Conservation (phyloP, 2,113 vertebrate genomes). For the Bufo gargarizans region DNA sequence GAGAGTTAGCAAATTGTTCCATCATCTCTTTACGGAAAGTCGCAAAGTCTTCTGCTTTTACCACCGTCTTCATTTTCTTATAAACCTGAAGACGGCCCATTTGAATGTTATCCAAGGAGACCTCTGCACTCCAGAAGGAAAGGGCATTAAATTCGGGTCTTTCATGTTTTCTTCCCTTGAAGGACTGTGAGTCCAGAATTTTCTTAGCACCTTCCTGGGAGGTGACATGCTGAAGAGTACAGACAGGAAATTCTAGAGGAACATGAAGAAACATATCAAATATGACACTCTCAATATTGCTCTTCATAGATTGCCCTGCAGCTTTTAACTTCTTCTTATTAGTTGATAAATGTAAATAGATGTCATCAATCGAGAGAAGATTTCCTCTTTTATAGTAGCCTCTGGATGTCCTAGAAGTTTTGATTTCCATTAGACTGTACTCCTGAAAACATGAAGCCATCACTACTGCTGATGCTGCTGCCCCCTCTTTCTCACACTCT, state of each 20-base stretch:
- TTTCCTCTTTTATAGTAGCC: neutral
- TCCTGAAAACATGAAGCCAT: no score
- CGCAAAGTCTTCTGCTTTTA: neutral
- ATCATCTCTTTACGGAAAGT: neutral
- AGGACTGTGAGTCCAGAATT: neutral
- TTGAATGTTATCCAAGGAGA: neutral
- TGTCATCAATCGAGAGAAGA: neutral
- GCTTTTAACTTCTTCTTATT: neutral
- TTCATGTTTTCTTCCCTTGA: neutral
- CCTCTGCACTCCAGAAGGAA: slow-evolving; percentile 16
- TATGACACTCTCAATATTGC: neutral
- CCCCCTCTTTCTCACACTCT: no score
- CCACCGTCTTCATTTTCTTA: neutral
- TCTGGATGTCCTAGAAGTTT: neutral
- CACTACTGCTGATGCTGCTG: no score
- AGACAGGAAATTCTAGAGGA: neutral
- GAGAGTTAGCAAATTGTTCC: slow-evolving; percentile 33
- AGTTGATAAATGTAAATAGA: neutral
- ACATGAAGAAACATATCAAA: neutral
- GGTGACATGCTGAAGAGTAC: neutral
- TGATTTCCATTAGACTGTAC: neutral
- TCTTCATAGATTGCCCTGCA: neutral
- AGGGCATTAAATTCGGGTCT: slow-evolving; percentile 1
- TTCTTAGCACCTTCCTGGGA: neutral
- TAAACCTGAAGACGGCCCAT: neutral